phyloP scores from a whole-genome alignment of 2,888 invertebrate species.

The Chrysotoxum bicinctum region DNA sequence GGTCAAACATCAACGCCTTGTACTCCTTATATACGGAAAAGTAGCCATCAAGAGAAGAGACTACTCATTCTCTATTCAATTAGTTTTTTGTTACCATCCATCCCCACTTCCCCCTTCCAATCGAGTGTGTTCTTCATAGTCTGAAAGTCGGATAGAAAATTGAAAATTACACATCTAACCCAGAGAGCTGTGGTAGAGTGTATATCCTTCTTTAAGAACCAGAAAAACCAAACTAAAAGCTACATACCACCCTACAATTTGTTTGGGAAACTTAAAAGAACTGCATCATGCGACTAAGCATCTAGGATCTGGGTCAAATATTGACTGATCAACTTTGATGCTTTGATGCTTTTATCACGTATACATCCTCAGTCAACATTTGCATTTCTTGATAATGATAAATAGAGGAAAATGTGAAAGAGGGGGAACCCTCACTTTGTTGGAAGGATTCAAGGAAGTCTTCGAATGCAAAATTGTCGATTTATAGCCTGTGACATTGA shows the following conservation, averaged over 20 bases:
- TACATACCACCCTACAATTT: constrained; percentile 10
- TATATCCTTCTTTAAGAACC: background rate
- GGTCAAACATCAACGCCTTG: constrained; percentile 36
- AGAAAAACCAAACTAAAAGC: background rate
- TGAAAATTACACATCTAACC: background rate
- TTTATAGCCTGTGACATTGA: constrained; percentile 50
- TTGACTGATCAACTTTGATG: constrained; percentile 72
- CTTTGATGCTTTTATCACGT: constrained; percentile 65
- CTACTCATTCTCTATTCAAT: constrained; percentile 61
- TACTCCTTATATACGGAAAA: background rate
- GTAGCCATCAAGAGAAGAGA: background rate
- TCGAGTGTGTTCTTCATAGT: background rate
- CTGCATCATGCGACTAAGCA: constrained; percentile 30
- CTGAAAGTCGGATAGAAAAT: background rate
- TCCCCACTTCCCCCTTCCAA: background rate
- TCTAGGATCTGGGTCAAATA: constrained; percentile 65
- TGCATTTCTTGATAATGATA: constrained; percentile 57
- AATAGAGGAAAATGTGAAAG: constrained; percentile 38
- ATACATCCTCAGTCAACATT: constrained; percentile 51
- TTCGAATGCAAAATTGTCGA: constrained; percentile 19
- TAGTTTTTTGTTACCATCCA: constrained; percentile 21
- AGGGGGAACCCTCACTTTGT: constrained; percentile 9
- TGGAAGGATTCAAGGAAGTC: constrained; percentile 3
- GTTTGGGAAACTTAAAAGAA: constrained; percentile 25
- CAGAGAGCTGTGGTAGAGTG: background rate